These are phyloP conservation scores for Cherax quadricarinatus DNA, from an alignment of 1,140 invertebrate genomes.

Conservation along the genomic window DNA sequence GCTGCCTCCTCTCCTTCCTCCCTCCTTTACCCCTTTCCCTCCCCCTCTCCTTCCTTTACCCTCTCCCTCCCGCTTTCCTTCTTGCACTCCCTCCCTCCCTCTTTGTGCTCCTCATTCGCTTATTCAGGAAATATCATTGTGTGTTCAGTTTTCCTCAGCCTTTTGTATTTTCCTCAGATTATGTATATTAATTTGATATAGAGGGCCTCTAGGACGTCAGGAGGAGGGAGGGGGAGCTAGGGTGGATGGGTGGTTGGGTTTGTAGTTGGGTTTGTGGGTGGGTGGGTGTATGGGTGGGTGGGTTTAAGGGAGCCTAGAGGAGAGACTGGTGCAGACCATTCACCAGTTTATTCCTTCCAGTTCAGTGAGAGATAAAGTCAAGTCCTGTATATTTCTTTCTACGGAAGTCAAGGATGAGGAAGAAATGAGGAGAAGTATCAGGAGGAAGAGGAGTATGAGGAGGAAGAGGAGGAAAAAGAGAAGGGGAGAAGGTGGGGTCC, in stretches of 20 bases:
- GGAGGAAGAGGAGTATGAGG: background rate
- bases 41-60: no score
- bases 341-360: background rate
- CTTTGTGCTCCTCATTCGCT: background rate
- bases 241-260: no score
- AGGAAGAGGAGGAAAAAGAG: no score
- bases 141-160: background rate
- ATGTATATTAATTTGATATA: conserved; percentile 27
- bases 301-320: no score
- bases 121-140: conserved; percentile 22
- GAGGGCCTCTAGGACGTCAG: background rate
- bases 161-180: conserved; percentile 8
- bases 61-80: no score
- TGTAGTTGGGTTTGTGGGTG: no score
- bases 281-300: no score
- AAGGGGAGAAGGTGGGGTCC: no score
- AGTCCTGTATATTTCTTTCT: background rate
- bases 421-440: background rate
- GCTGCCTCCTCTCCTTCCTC: no score
- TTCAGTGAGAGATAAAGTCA: background rate
- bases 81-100: no score
- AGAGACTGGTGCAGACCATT: background rate
- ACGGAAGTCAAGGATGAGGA: background rate
- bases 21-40: background rate
- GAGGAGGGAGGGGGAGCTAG: background rate